Conservation (phyloP, 2,797 vertebrate genomes). For the Hippoglossus hippoglossus region DNA sequence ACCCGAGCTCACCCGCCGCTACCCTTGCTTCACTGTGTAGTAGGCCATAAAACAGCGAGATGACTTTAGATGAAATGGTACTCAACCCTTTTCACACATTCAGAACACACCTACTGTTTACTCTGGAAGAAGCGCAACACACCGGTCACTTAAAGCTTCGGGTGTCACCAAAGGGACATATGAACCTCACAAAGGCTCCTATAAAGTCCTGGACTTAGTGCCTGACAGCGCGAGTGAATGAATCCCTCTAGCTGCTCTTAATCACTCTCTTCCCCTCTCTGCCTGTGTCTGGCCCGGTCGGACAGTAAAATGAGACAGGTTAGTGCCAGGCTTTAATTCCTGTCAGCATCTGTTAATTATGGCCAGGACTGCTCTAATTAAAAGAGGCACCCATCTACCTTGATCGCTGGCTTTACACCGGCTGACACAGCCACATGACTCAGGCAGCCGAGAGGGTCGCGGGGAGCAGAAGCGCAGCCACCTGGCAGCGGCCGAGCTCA, state of each 20-base stretch:
- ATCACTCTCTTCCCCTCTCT: slow-evolving; percentile 67
- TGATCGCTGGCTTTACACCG: slow-evolving; percentile 70
- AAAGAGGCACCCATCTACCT: slow-evolving; percentile 85
- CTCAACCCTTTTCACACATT: slow-evolving; percentile 65
- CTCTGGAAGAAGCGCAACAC: slow-evolving; percentile 49
- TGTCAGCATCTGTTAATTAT: slow-evolving; percentile 90
- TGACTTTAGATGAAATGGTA: slow-evolving; percentile 67
- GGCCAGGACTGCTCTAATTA: slow-evolving; percentile 86
- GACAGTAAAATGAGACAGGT: slow-evolving; percentile 82
- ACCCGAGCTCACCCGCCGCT: slow-evolving; percentile 78
- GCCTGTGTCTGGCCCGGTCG: slow-evolving; percentile 69
- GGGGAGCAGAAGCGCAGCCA: slow-evolving; percentile 55
- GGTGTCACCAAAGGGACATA: slow-evolving; percentile 59
- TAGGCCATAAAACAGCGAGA: slow-evolving; percentile 73
- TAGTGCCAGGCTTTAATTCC: slow-evolving; percentile 86
- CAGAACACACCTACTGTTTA: slow-evolving; percentile 73
- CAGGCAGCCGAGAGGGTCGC: slow-evolving; percentile 60
- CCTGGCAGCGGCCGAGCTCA: slow-evolving; percentile 61
- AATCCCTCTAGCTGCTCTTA: slow-evolving; percentile 52
- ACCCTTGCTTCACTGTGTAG: slow-evolving; percentile 60
- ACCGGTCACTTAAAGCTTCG: slow-evolving; percentile 48
- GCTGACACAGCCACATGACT: slow-evolving; percentile 76
- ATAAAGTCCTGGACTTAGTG: slow-evolving; percentile 49
- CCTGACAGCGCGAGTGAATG: slow-evolving; percentile 50
- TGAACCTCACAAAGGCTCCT: slow-evolving; percentile 57